A percentile compares a stretch with the other conserved stretches of the same genome.
Conservation (phyloP, 37 sponge, comb jelly and placozoan genomes). For the Mnemiopsis leidyi region DNA sequence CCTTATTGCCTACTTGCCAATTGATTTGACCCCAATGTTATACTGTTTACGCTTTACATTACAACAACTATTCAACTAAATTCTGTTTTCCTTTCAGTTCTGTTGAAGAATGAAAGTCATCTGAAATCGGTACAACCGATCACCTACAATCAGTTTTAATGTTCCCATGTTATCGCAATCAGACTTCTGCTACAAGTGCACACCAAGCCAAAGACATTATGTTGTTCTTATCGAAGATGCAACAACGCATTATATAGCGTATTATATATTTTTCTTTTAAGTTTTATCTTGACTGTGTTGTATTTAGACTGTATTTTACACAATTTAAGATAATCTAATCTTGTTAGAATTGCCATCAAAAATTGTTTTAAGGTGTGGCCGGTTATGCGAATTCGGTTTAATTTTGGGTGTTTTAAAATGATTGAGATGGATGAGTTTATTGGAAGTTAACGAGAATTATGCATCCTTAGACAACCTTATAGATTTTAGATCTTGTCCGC, state of each 20-base stretch:
- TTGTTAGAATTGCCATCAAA: neutral
- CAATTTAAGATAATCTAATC: neutral
- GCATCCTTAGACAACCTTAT: too few relatives aligned
- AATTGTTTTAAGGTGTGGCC: too few relatives aligned
- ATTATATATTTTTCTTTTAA: neutral
- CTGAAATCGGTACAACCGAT: neutral
- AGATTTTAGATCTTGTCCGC: too few relatives aligned
- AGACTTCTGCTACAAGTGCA: neutral
- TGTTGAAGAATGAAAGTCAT: neutral
- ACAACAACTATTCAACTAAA: too few relatives aligned
- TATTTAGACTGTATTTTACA: neutral
- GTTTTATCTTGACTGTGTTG: neutral
- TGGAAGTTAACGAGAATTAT: too few relatives aligned
- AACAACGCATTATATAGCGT: neutral
- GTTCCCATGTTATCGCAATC: neutral
- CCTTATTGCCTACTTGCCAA: too few relatives aligned
- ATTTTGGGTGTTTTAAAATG: too few relatives aligned
- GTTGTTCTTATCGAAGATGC: neutral
- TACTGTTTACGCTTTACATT: too few relatives aligned
- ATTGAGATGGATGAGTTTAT: too few relatives aligned
- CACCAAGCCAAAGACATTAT: neutral
- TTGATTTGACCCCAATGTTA: too few relatives aligned
- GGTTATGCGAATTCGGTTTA: too few relatives aligned
- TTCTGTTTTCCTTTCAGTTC: constrained; percentile 10
- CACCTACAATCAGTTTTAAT: neutral